These are phyloP conservation scores for Anorthoa munda DNA, from an alignment of 2,888 invertebrate species.

Conservation along the genomic window DNA sequence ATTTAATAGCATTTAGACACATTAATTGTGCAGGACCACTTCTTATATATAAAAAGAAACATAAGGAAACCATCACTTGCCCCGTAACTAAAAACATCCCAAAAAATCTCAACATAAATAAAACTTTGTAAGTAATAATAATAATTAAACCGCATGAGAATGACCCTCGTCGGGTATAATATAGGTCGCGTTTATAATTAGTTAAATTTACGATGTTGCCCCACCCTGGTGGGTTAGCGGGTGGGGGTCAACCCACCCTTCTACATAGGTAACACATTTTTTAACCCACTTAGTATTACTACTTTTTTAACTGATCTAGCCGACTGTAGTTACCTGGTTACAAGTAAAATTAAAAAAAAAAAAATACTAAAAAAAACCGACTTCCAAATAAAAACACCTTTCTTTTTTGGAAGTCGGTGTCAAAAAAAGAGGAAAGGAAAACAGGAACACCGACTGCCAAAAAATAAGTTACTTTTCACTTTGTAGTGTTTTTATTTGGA, in stretches of 20 bases:
- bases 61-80: background rate
- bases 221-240: conserved; percentile 56
- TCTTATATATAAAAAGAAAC: too few relatives aligned
- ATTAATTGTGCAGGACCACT: too few relatives aligned
- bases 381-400: too few relatives aligned
- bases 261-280: conserved; percentile 22
- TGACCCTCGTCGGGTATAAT: conserved; percentile 33
- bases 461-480: too few relatives aligned
- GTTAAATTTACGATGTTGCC: conserved; percentile 76
- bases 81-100: background rate
- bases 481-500: too few relatives aligned
- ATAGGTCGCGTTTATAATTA: conserved; percentile 75
- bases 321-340: background rate
- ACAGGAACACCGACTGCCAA: too few relatives aligned
- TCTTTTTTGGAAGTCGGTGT: too few relatives aligned
- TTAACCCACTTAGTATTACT: conserved; percentile 4
- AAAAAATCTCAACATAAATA: background rate
- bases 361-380: too few relatives aligned
- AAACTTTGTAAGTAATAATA: background rate
- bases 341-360: too few relatives aligned
- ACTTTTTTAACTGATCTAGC: conserved; percentile 11
- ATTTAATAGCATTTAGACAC: too few relatives aligned
- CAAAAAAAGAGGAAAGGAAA: too few relatives aligned
- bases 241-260: conserved; percentile 12
- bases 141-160: conserved; percentile 35